Conservation (phyloP, 2,888 invertebrate species). For the Drosophila rellima region DNA sequence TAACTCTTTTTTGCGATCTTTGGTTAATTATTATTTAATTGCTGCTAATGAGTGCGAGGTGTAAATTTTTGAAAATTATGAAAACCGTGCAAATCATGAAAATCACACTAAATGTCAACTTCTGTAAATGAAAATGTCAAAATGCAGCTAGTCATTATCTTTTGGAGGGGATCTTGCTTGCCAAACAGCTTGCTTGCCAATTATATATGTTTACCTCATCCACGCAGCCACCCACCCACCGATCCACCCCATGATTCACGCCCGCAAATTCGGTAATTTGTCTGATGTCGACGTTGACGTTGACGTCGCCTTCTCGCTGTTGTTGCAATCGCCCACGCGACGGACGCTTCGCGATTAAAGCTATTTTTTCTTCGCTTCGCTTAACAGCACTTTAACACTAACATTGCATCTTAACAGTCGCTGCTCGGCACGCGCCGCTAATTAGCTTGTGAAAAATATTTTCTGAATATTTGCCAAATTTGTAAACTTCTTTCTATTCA, state of each 20-base stretch:
- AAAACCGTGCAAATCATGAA: slow-evolving; percentile 30
- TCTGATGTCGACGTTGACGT: slow-evolving; percentile 35
- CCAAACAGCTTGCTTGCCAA: slow-evolving; percentile 34
- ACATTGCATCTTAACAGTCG: slow-evolving; percentile 17
- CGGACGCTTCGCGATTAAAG: neutral
- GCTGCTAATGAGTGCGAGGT: slow-evolving; percentile 6
- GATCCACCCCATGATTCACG: slow-evolving; percentile 4
- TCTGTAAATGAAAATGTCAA: slow-evolving; percentile 65
- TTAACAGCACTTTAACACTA: slow-evolving; percentile 9
- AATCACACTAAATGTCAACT: slow-evolving; percentile 63
- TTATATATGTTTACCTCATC: slow-evolving; percentile 33
- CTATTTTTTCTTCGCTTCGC: slow-evolving; percentile 1
- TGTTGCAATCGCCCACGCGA: slow-evolving; percentile 27
- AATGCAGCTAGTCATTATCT: slow-evolving; percentile 32
- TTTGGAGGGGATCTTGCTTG: slow-evolving; percentile 41
- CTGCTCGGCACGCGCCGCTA: slow-evolving; percentile 43
- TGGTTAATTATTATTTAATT: slow-evolving; percentile 21
- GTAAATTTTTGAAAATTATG: slow-evolving; percentile 3
- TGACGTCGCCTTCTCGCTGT: slow-evolving; percentile 26
- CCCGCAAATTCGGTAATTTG: slow-evolving; percentile 67
- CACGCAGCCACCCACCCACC: slow-evolving; percentile 13
- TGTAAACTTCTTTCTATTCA: neutral
- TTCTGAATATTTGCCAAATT: slow-evolving; percentile 7
- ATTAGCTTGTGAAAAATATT: neutral
- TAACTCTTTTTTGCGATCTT: neutral